These are phyloP conservation scores for Temnothorax rugatulus DNA, from an alignment of 2,888 invertebrate genomes.

Conservation along the genomic window DNA sequence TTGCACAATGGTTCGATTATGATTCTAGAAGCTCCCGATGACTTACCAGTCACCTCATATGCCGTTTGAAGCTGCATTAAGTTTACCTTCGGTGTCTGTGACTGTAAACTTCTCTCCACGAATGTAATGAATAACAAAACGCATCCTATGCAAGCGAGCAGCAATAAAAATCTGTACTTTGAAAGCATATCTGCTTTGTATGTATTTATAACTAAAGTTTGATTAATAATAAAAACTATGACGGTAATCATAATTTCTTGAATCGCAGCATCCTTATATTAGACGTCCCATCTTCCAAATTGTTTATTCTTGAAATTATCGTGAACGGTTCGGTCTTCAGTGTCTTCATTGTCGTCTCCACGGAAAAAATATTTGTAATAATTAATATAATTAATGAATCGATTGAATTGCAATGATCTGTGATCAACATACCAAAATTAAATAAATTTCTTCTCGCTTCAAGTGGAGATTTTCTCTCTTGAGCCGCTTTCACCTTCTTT, in stretches of 20 bases:
- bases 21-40: background rate
- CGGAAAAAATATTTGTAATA: background rate
- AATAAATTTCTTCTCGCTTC: background rate
- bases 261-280: background rate
- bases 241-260: background rate
- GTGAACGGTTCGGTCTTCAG: background rate
- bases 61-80: background rate
- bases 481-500: background rate
- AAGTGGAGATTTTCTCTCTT: background rate
- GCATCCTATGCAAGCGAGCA: slow-evolving; percentile 27
- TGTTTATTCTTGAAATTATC: background rate
- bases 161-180: slow-evolving; percentile 15
- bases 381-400: slow-evolving; percentile 3
- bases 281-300: background rate
- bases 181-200: background rate
- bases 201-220: background rate
- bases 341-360: background rate
- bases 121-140: slow-evolving; percentile 26
- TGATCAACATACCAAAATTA: slow-evolving; percentile 1
- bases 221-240: background rate
- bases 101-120: background rate
- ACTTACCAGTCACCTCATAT: background rate
- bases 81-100: background rate
- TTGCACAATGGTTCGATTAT: slow-evolving; percentile 70
- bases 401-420: slow-evolving; percentile 2